A percentile compares a stretch with the other conserved stretches of the same genome.
Conservation (phyloP, 2,888 invertebrate genomes). For the Diogma glabrata region DNA sequence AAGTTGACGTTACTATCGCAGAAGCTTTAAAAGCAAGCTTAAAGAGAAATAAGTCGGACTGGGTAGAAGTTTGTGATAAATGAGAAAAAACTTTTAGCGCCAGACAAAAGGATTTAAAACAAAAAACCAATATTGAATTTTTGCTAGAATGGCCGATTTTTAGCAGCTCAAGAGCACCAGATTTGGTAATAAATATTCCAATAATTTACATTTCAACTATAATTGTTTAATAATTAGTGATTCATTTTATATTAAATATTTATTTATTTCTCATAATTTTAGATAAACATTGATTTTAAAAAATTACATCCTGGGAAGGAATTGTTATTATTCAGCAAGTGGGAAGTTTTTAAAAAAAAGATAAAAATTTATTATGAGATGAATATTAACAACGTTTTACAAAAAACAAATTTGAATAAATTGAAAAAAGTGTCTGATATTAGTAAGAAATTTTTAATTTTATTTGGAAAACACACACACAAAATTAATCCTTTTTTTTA, state of each 20-base stretch:
- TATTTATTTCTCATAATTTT: too few relatives aligned
- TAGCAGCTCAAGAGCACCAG: neutral
- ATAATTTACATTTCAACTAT: too few relatives aligned
- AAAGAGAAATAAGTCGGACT: neutral
- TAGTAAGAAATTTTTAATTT: neutral
- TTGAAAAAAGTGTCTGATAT: neutral
- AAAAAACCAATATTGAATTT: neutral
- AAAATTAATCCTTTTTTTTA: too few relatives aligned
- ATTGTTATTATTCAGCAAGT: neutral
- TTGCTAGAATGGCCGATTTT: constrained; percentile 7
- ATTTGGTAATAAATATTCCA: too few relatives aligned
- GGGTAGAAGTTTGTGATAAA: constrained; percentile 1
- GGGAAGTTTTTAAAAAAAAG: neutral
- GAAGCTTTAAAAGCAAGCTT: neutral
- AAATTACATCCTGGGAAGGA: neutral
- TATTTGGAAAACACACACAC: too few relatives aligned
- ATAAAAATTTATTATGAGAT: neutral
- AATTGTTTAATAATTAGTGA: too few relatives aligned
- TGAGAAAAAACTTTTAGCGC: constrained; percentile 10
- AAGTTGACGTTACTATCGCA: constrained; percentile 8
- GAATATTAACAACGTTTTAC: neutral
- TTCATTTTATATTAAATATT: too few relatives aligned
- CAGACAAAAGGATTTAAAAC: constrained; percentile 1
- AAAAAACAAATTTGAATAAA: neutral
- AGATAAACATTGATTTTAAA: neutral